A percentile compares a stretch with the other conserved stretches of the same genome.
Evolutionary conservation across 2,888 invertebrate species (phyloP).

Genomic region (Steinernema scapterisci): DNA sequence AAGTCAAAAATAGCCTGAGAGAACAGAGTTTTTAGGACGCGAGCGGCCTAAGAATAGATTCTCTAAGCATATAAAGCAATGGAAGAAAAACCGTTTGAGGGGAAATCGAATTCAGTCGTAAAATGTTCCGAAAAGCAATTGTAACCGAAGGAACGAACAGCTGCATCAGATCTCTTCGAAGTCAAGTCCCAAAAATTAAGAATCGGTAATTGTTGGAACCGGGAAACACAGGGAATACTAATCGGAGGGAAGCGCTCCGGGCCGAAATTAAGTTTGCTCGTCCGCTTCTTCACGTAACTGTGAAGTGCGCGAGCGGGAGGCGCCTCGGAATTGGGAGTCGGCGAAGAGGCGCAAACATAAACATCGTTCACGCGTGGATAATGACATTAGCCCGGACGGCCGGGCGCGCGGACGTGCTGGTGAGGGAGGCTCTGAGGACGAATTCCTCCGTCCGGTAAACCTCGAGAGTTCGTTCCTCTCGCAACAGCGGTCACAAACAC

Average conservation of each 20-base stretch:
- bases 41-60: no score
- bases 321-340: slow-evolving; percentile 10
- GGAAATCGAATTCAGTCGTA: no score
- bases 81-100: slow-evolving; percentile 6
- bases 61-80: not conserved
- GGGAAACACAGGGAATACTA: not conserved
- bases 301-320: not conserved
- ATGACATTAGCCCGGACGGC: slow-evolving; percentile 21
- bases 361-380: slow-evolving; percentile 26
- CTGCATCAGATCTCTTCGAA: no score
- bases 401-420: no score
- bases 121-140: no score
- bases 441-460: slow-evolving; percentile 6
- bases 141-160: no score
- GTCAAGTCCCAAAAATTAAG: no score
- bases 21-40: no score
- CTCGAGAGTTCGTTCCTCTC: slow-evolving; percentile 9
- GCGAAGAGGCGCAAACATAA: slow-evolving; percentile 27
- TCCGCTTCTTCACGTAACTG: slow-evolving; percentile 1
- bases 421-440: no score
- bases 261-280: not conserved
- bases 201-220: not conserved
- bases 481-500: not conserved
- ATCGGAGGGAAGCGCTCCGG: not conserved
- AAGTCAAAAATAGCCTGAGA: not conserved